Base-by-base conservation (phyloP, 2,797 vertebrate genomes). In the Lemur catta region DNA sequence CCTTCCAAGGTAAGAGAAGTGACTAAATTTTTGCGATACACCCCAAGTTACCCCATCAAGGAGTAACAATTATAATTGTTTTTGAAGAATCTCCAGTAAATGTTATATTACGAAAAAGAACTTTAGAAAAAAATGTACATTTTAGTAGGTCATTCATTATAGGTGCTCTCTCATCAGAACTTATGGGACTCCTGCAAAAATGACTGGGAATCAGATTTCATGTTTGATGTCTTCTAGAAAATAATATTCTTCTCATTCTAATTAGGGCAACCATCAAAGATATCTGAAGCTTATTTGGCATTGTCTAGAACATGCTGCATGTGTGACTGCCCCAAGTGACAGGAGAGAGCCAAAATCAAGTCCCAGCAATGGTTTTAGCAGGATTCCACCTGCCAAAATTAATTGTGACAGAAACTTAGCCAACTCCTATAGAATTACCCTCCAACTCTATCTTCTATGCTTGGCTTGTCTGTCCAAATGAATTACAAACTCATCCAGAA, bases 271-370 rank as follows among this genome's bases (percentile, higher is more conserved):
- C 17, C 33, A 48, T 84, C 14, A 50, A 93, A 59, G 2, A 75
- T 50, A 95, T 78, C 20, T 95, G 75, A 94, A 74, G 20, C 3
- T 86, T 75, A 67, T 57, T 92, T 80, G 71, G 63, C 20, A 24
- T 85, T 91, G 2, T 63, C 26, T 92, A 79, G 75, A 94, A 43
- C 7, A 2, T 11, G n/a, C 11, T 91, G 18, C 65, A 61, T 63
- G 11, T 86, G 69, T 89, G 6, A 91, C n/a, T 89, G 14, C 26
- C 75, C 7, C 55, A 96, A 79, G 33, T 71, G 55, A 96, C 46
- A 92, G 38, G 10, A 92, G 55, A 92, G 78, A n/a, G 71, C 69
- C 85, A 46, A 93, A 96, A 96, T 71, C 22, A 90, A 91, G 41
- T 24, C 41, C 38, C 50, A 95, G 52, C 18, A 91, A 86, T 8